Percentiles rank a stretch among this genome's conserved stretches.
phyloP scores from a whole-genome alignment of 92 coral and sea anemone genomes.

The Hydrozoanthus gracilis region DNA sequence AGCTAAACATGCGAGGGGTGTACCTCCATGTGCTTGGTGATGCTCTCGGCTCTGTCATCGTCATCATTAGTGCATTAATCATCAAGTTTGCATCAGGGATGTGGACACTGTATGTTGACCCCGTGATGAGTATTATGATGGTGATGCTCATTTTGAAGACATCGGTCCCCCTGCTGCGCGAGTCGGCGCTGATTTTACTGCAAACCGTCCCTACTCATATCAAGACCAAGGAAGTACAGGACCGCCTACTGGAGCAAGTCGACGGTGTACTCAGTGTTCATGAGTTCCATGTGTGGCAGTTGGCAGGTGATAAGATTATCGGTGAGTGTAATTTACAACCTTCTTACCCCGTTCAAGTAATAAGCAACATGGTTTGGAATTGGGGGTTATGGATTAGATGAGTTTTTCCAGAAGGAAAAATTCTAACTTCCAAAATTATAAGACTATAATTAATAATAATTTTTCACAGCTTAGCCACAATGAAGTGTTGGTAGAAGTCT shows the following conservation, averaged over 20 bases:
- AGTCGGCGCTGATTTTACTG: conserved; percentile 90
- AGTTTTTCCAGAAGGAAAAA: too few species aligned
- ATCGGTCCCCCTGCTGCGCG: conserved; percentile 91
- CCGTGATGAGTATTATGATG: conserved; percentile 92
- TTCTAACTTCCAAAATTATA: too few species aligned
- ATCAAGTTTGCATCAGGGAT: conserved; percentile 87
- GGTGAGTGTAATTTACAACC: conserved; percentile 44
- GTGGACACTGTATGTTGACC: conserved; percentile 96
- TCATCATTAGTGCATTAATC: conserved; percentile 89
- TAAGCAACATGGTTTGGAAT: too few species aligned
- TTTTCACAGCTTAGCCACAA: too few species aligned
- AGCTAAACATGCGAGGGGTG: conserved; percentile 97
- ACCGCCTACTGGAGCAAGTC: conserved; percentile 86
- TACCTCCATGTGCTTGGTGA: conserved; percentile 97
- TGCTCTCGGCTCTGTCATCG: conserved; percentile 96
- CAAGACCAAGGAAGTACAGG: conserved; percentile 92
- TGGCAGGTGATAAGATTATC: conserved; percentile 97
- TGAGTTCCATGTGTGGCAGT: conserved; percentile 99
- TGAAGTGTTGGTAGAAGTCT: too few species aligned
- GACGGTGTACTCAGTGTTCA: conserved; percentile 94
- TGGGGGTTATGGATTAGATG: too few species aligned
- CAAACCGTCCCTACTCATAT: conserved; percentile 99
- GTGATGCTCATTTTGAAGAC: conserved; percentile 87
- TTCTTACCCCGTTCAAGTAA: too few species aligned
- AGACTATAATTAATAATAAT: too few species aligned